Percentiles rank a stretch among this genome's conserved stretches.
Evolutionary conservation across 1,140 invertebrate genomes (phyloP).

Genomic region (Drosophila lacertosa): DNA sequence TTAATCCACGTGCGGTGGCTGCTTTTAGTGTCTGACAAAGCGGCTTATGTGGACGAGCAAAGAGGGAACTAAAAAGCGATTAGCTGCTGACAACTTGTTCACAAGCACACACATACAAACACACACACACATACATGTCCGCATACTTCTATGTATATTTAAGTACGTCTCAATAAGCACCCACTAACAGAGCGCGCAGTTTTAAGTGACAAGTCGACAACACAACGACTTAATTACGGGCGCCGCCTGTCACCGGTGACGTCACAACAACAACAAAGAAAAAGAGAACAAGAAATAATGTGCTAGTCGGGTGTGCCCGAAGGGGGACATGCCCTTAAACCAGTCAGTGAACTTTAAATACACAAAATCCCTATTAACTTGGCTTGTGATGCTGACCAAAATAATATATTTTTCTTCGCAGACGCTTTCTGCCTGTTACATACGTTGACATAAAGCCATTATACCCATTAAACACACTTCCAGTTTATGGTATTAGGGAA

Average conservation of each 20-base stretch:
- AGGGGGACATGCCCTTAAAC: too few species aligned
- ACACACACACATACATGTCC: background rate
- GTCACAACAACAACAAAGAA: slow-evolving; percentile 28
- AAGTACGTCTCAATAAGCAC: slow-evolving; percentile 43
- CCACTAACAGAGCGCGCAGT: slow-evolving; percentile 32
- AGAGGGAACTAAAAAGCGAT: slow-evolving; percentile 53
- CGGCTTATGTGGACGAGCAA: slow-evolving; percentile 46
- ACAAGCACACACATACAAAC: slow-evolving; percentile 1
- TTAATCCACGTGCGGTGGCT: slow-evolving; percentile 22
- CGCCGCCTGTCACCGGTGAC: slow-evolving; percentile 30
- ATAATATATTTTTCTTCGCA: too few species aligned
- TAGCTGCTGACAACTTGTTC: slow-evolving; percentile 46
- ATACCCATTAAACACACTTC: too few species aligned
- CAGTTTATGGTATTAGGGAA: too few species aligned
- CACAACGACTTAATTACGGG: slow-evolving; percentile 50
- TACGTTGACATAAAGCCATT: too few species aligned
- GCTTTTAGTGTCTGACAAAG: slow-evolving; percentile 45
- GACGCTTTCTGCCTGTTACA: too few species aligned
- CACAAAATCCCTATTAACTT: too few species aligned
- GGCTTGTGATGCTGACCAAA: too few species aligned
- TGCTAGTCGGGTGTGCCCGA: too few species aligned
- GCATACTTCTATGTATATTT: slow-evolving; percentile 1
- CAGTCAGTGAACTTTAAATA: too few species aligned
- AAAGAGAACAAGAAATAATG: too few species aligned
- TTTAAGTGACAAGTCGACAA: slow-evolving; percentile 51